These are phyloP conservation scores for Chalcis sispes DNA, from an alignment of 2,888 invertebrate species.

Conservation along the genomic window DNA sequence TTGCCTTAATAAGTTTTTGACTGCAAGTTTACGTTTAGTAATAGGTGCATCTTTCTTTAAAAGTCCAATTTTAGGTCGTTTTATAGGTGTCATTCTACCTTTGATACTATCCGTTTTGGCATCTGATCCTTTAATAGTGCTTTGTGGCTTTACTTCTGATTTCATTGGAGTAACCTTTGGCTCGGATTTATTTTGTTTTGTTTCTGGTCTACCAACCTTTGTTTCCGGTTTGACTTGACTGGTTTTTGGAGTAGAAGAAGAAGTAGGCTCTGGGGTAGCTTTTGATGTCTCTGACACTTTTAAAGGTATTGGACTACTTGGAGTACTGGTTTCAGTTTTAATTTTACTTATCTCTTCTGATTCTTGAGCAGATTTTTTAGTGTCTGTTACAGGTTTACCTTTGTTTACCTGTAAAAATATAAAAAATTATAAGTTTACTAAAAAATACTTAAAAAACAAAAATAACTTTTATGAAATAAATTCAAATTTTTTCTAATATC, in stretches of 20 bases:
- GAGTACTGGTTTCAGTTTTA: neutral
- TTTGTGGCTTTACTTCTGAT: conserved; percentile 2
- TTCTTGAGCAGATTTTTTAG: conserved; percentile 28
- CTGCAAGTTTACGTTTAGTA: conserved; percentile 50
- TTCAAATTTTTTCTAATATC: neutral
- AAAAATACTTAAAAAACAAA: neutral
- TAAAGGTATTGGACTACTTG: neutral
- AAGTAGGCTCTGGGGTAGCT: neutral
- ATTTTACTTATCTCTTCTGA: neutral
- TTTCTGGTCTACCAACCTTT: conserved; percentile 11
- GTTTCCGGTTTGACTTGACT: conserved; percentile 18
- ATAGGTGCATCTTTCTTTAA: conserved; percentile 60
- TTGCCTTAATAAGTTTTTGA: conserved; percentile 58
- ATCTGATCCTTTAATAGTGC: neutral
- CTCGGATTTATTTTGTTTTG: conserved; percentile 12
- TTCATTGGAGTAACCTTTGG: neutral
- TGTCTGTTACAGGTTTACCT: conserved; percentile 10
- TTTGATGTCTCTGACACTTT: neutral
- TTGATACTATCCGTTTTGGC: conserved; percentile 36
- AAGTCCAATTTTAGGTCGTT: conserved; percentile 59
- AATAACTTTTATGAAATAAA: conserved; percentile 1
- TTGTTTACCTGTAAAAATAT: conserved; percentile 30
- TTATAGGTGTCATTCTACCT: conserved; percentile 52
- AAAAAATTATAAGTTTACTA: too few species aligned
- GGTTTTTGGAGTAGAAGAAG: conserved; percentile 16